Percentiles rank a stretch among this genome's conserved stretches.
Conservation (phyloP, 2,888 invertebrate genomes). For the Camptogramma bilineatum region DNA sequence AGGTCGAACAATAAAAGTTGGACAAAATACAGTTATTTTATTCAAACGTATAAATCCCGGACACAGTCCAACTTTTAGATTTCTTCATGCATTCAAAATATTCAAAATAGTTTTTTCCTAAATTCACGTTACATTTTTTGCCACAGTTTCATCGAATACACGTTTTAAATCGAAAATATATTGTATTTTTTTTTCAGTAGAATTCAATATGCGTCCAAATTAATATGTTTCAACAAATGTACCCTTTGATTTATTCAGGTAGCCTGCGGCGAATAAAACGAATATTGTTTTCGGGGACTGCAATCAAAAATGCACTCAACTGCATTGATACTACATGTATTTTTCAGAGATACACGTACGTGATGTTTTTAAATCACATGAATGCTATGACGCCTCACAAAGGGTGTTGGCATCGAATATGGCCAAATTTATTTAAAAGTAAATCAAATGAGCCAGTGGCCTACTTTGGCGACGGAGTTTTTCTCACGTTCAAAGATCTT, state of each 20-base stretch:
- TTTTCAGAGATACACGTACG: not conserved
- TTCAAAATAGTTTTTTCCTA: not conserved
- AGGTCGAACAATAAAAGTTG: no score
- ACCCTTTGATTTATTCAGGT: slow-evolving; percentile 39
- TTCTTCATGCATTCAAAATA: slow-evolving; percentile 4
- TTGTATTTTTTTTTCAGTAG: slow-evolving; percentile 14
- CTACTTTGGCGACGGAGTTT: no score
- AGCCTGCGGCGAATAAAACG: slow-evolving; percentile 32
- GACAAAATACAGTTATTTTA: no score
- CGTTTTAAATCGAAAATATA: slow-evolving; percentile 17
- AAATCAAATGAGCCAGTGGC: not conserved
- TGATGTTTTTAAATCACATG: not conserved
- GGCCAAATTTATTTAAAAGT: not conserved
- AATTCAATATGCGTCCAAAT: slow-evolving; percentile 35
- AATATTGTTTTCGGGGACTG: slow-evolving; percentile 14
- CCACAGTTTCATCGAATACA: slow-evolving; percentile 5
- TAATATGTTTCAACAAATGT: slow-evolving; percentile 27
- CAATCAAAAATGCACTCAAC: slow-evolving; percentile 19
- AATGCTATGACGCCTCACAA: slow-evolving; percentile 33
- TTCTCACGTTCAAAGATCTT: not conserved
- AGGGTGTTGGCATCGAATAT: slow-evolving; percentile 22
- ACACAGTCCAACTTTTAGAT: slow-evolving; percentile 6
- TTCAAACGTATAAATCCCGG: slow-evolving; percentile 2
- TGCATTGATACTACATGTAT: slow-evolving; percentile 5
- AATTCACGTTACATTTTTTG: slow-evolving; percentile 1